These are phyloP conservation scores for Forbesichthys papilliferus DNA, from an alignment of 2,113 vertebrate genomes.

Conservation along the genomic window DNA sequence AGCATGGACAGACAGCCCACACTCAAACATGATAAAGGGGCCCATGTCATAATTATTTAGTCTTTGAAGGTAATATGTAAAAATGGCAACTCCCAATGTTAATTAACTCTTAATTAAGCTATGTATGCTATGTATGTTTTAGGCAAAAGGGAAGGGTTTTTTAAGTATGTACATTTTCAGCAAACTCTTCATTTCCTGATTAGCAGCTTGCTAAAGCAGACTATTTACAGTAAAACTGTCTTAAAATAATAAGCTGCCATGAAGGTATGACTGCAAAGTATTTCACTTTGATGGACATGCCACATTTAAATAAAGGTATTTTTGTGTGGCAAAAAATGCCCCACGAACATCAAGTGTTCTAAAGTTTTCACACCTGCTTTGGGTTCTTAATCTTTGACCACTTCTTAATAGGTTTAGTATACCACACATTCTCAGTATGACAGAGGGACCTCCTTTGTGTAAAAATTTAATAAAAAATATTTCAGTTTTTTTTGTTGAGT, in stretches of 20 bases:
- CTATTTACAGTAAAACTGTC: neutral
- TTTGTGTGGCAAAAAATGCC: no score
- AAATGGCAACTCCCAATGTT: conserved; percentile 26
- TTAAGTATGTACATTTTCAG: neutral
- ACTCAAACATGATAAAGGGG: conserved; percentile 13
- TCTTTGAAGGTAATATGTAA: conserved; percentile 40
- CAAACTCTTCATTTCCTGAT: conserved; percentile 6
- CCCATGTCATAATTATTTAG: conserved; percentile 23
- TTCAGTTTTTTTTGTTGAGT: no score
- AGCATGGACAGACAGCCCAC: conserved; percentile 13
- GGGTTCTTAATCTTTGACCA: no score
- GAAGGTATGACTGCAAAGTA: no score
- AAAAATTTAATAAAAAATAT: no score
- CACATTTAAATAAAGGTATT: no score
- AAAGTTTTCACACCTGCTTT: no score
- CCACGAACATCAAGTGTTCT: no score
- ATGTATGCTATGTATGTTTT: neutral
- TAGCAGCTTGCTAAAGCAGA: neutral
- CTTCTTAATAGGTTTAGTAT: no score
- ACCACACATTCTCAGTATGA: no score
- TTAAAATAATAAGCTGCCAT: no score
- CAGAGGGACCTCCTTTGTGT: no score
- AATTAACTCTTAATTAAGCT: conserved; percentile 26
- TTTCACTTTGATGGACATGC: neutral
- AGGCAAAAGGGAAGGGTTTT: neutral